Conservation (phyloP, 1,140 invertebrate species). For the Notospermus geniculatus region DNA sequence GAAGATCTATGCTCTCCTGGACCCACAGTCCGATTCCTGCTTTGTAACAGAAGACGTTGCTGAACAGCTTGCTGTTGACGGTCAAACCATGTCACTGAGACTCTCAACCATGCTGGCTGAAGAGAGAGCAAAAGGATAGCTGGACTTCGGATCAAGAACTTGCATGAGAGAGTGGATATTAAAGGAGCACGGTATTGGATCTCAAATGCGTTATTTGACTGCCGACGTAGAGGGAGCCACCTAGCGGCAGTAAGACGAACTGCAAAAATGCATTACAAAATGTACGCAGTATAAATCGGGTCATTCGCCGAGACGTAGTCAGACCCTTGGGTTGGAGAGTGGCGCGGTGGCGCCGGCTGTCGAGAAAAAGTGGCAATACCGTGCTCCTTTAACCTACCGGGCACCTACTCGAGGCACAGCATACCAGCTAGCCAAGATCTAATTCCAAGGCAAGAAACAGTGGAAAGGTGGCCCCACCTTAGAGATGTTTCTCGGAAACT, state of each 20-base stretch:
- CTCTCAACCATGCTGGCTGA: conserved; percentile 19
- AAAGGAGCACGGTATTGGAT: too few species aligned
- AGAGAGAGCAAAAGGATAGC: conserved; percentile 16
- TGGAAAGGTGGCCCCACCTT: conserved; percentile 15
- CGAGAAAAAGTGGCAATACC: too few species aligned
- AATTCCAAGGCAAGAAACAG: conserved; percentile 17
- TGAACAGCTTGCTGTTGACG: conserved; percentile 10
- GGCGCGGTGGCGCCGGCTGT: too few species aligned
- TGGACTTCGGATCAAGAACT: conserved; percentile 12
- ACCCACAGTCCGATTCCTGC: conserved; percentile 25
- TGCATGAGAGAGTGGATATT: conserved; percentile 3
- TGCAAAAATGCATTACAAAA: too few species aligned
- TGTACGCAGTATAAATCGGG: too few species aligned
- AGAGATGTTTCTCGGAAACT: conserved; percentile 2
- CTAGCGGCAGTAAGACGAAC: too few species aligned
- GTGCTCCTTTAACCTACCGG: too few species aligned
- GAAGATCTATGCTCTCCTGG: conserved; percentile 21
- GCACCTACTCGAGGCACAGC: conserved; percentile 13
- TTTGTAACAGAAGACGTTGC: conserved; percentile 19
- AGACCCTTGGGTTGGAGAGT: too few species aligned
- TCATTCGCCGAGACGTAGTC: too few species aligned
- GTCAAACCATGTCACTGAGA: conserved; percentile 6
- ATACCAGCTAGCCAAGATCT: conserved; percentile 23
- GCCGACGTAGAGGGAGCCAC: too few species aligned
- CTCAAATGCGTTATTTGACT: too few species aligned